Conservation (phyloP, 2,888 invertebrate species). For the Lithophane socia region DNA sequence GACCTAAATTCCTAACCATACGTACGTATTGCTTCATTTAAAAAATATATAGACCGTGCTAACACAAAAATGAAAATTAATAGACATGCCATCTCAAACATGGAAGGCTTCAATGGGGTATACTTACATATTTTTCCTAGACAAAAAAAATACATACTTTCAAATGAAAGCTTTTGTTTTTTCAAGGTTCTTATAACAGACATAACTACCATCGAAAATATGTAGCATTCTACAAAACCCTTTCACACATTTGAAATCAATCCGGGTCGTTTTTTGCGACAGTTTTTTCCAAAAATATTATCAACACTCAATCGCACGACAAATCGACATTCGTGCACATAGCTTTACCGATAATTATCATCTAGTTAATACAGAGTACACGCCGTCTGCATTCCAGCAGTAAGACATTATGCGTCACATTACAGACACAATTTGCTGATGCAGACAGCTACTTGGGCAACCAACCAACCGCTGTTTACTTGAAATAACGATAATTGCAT, state of each 20-base stretch:
- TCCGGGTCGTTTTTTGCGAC: not conserved
- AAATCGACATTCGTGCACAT: conserved; percentile 7
- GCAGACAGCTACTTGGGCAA: conserved; percentile 48
- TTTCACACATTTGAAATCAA: not conserved
- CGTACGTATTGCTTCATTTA: not conserved
- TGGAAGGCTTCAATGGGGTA: not conserved
- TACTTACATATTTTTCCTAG: not conserved
- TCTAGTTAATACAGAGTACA: conserved; percentile 50
- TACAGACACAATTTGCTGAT: conserved; percentile 55
- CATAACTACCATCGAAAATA: not conserved
- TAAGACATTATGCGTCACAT: conserved; percentile 59
- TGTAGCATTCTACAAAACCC: not conserved
- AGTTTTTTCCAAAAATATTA: not conserved
- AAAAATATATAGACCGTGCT: not conserved
- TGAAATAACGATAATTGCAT: conserved; percentile 26
- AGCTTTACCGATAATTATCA: conserved; percentile 43
- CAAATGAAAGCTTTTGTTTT: not conserved
- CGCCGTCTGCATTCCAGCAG: conserved; percentile 55
- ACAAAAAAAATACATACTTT: not conserved
- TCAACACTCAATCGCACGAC: not conserved
- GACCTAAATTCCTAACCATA: not conserved
- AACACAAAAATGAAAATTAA: not conserved
- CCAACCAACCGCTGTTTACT: conserved; percentile 12
- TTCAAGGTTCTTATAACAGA: not conserved
- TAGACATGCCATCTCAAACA: too few relatives aligned